Evolutionary conservation across 2,888 invertebrate species (phyloP).

Genomic region (Chalcis sispes): DNA sequence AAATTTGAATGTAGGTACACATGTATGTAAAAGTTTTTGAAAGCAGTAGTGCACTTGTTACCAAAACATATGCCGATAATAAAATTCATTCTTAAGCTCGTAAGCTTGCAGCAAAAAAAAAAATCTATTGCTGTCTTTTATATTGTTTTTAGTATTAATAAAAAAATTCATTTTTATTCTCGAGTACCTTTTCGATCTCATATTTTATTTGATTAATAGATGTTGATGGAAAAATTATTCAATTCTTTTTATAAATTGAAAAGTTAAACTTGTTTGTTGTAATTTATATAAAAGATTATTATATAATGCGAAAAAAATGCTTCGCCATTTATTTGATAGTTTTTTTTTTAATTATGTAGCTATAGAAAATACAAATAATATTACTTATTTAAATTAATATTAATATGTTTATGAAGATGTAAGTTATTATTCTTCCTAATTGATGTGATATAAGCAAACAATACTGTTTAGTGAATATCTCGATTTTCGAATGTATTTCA

Average conservation of each 20-base stretch:
- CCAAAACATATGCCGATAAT: constrained; percentile 38
- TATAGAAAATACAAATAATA: constrained; percentile 30
- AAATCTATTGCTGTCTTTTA: not conserved
- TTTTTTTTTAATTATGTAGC: constrained; percentile 20
- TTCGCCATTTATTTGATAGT: constrained; percentile 26
- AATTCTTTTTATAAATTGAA: not conserved
- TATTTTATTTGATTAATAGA: constrained; percentile 38
- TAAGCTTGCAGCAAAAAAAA: not conserved
- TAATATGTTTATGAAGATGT: constrained; percentile 38
- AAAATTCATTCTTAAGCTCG: constrained; percentile 29
- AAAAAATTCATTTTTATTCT: constrained; percentile 17
- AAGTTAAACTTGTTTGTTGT: constrained; percentile 35
- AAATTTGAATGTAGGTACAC: not conserved
- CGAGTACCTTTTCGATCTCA: constrained; percentile 42
- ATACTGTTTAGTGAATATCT: constrained; percentile 45
- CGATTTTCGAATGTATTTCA: constrained; percentile 41
- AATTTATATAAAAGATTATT: constrained; percentile 22
- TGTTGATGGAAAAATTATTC: constrained; percentile 34
- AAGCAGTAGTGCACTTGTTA: constrained; percentile 29
- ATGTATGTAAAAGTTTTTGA: constrained; percentile 24
- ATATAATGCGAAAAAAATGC: constrained; percentile 26
- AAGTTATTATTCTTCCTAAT: constrained; percentile 46
- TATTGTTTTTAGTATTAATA: not conserved
- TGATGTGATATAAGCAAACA: constrained; percentile 56
- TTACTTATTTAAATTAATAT: constrained; percentile 38